Evolutionary conservation across 2,888 invertebrate species (phyloP).

Genomic region (Heteromurus nitidus): DNA sequence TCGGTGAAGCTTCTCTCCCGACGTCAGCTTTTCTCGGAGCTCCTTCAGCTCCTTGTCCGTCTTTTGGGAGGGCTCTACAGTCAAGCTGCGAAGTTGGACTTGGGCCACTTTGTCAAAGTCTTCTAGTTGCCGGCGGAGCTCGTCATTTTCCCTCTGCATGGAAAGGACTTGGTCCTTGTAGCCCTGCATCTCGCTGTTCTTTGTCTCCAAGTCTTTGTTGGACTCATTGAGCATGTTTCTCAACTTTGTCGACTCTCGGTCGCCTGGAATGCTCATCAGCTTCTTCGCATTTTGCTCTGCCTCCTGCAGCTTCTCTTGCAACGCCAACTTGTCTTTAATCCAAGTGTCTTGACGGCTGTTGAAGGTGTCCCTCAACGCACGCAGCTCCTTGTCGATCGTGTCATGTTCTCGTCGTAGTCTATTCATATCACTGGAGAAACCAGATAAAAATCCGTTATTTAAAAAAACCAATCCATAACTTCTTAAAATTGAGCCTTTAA

Average conservation of each 20-base stretch:
- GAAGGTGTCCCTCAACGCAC: slow-evolving; percentile 81
- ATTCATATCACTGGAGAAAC: slow-evolving; percentile 75
- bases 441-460: neutral
- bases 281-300: slow-evolving; percentile 74
- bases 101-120: slow-evolving; percentile 90
- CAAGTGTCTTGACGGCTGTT: slow-evolving; percentile 83
- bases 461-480: neutral
- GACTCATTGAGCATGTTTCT: slow-evolving; percentile 85
- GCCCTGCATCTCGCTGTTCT: slow-evolving; percentile 82
- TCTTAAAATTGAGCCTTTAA: neutral
- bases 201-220: slow-evolving; percentile 83
- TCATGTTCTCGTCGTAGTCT: slow-evolving; percentile 81
- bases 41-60: slow-evolving; percentile 86
- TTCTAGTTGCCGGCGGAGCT: slow-evolving; percentile 85
- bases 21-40: slow-evolving; percentile 81
- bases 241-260: slow-evolving; percentile 76
- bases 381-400: slow-evolving; percentile 81
- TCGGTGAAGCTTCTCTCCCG: slow-evolving; percentile 84
- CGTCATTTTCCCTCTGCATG: slow-evolving; percentile 86
- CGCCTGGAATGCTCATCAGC: slow-evolving; percentile 72
- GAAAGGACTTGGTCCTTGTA: slow-evolving; percentile 85
- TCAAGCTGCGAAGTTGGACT: slow-evolving; percentile 79
- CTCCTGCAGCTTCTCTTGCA: slow-evolving; percentile 77
- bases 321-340: slow-evolving; percentile 84
- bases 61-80: slow-evolving; percentile 61